A percentile compares a stretch with the other conserved stretches of the same genome.
These are phyloP conservation scores for Octodon degus DNA, from an alignment of 2,113 vertebrate genomes.

Conservation along the genomic window DNA sequence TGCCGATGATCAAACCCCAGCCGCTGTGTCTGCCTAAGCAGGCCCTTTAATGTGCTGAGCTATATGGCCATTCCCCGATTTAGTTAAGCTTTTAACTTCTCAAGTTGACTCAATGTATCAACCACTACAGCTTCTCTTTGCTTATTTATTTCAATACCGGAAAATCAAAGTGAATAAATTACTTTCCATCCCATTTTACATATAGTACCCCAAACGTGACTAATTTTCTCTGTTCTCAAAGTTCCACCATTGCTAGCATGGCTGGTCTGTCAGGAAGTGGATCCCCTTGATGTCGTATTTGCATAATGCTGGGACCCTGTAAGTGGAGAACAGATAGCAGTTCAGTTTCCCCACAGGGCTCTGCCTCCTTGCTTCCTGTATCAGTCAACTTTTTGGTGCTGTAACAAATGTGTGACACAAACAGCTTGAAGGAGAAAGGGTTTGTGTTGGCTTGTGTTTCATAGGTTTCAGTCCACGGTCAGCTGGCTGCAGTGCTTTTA, in stretches of 20 bases:
- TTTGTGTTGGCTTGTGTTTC: background rate
- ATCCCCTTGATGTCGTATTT: background rate
- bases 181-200: background rate
- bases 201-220: background rate
- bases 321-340: background rate
- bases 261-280: background rate
- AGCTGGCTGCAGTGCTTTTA: background rate
- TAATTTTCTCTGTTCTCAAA: background rate
- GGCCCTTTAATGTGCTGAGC: no score
- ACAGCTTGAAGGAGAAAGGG: background rate
- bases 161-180: slow-evolving; percentile 23
- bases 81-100: no score
- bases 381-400: background rate
- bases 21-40: no score
- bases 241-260: background rate
- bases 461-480: background rate
- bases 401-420: background rate
- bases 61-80: no score
- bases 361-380: background rate
- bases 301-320: background rate
- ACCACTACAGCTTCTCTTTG: background rate
- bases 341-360: background rate
- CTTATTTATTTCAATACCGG: background rate
- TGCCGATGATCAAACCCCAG: no score
- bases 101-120: no score